These are phyloP conservation scores for Paedocypris sp. DNA, from an alignment of 2,113 vertebrate species.

Conservation along the genomic window DNA sequence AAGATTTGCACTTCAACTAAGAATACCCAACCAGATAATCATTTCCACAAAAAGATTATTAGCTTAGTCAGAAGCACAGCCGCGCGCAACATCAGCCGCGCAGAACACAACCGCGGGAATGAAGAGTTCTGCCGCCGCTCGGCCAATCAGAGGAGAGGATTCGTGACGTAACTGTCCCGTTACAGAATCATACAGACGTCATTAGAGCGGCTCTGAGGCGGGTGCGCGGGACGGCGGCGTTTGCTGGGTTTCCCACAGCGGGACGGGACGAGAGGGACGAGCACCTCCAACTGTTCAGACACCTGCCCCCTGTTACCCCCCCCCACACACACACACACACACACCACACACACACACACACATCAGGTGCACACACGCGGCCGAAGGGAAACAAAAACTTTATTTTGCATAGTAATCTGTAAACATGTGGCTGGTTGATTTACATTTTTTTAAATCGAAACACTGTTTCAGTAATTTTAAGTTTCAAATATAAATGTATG, in stretches of 20 bases:
- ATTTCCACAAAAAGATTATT: not conserved
- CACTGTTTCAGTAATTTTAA: too few relatives aligned
- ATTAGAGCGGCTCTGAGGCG: too few relatives aligned
- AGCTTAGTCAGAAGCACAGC: not conserved
- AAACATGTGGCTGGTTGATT: too few relatives aligned
- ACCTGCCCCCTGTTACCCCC: conserved; percentile 32
- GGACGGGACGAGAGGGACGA: conserved; percentile 35
- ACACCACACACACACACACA: not conserved
- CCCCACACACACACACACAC: not conserved
- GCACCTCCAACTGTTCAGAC: conserved; percentile 33
- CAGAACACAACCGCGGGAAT: too few relatives aligned
- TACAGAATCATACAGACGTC: too few relatives aligned
- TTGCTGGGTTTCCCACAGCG: not conserved
- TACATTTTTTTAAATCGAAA: too few relatives aligned
- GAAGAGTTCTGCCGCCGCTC: too few relatives aligned
- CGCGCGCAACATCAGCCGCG: not conserved
- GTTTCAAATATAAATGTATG: too few relatives aligned
- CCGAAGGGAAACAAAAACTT: too few relatives aligned
- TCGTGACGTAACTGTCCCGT: too few relatives aligned
- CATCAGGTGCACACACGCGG: conserved; percentile 34
- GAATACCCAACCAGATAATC: not conserved
- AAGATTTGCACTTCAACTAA: not conserved
- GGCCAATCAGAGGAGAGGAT: too few relatives aligned
- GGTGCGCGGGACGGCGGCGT: not conserved
- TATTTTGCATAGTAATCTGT: too few relatives aligned